A percentile compares a stretch with the other conserved stretches of the same genome.
These are phyloP conservation scores for Andrena haemorrhoa DNA, from an alignment of 2,888 invertebrate species.

Conservation along the genomic window DNA sequence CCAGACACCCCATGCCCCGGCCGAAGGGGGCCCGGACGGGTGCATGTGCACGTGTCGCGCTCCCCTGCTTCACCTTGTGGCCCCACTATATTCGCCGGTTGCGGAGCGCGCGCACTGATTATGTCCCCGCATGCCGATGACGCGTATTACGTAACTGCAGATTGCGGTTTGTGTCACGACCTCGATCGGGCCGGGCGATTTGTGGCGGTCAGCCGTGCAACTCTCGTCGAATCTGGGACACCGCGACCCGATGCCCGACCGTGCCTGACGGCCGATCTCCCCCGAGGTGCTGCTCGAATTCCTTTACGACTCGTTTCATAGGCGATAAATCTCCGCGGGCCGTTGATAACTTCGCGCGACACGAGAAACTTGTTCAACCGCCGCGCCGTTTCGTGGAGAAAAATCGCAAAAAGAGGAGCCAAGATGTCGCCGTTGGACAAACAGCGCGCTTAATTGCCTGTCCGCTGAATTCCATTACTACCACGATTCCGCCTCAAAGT, in stretches of 20 bases:
- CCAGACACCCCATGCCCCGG: not conserved
- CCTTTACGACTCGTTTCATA: no score
- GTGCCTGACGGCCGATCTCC: no score
- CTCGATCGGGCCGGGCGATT: slow-evolving; percentile 62
- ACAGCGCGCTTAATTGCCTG: not conserved
- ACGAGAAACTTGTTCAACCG: not conserved
- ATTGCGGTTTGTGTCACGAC: slow-evolving; percentile 65
- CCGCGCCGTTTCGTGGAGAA: not conserved
- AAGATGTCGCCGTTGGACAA: not conserved
- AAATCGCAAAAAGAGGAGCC: slow-evolving; percentile 1
- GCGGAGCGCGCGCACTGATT: slow-evolving; percentile 64
- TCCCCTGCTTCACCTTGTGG: slow-evolving; percentile 42
- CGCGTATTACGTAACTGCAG: slow-evolving; percentile 70
- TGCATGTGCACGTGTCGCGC: slow-evolving; percentile 49
- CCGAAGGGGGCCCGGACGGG: not conserved
- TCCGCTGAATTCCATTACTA: not conserved
- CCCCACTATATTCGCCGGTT: slow-evolving; percentile 51
- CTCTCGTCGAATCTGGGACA: slow-evolving; percentile 40
- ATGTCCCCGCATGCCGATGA: slow-evolving; percentile 65
- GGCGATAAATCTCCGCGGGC: not conserved
- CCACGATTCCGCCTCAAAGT: not conserved
- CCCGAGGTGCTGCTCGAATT: no score
- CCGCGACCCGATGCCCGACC: slow-evolving; percentile 24
- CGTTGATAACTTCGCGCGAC: not conserved
- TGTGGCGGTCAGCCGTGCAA: slow-evolving; percentile 41